Evolutionary conservation across 2,888 invertebrate species (phyloP), one percentile per base, ranked within the genome.

Genomic region (Caenorhabditis sp.): DNA sequence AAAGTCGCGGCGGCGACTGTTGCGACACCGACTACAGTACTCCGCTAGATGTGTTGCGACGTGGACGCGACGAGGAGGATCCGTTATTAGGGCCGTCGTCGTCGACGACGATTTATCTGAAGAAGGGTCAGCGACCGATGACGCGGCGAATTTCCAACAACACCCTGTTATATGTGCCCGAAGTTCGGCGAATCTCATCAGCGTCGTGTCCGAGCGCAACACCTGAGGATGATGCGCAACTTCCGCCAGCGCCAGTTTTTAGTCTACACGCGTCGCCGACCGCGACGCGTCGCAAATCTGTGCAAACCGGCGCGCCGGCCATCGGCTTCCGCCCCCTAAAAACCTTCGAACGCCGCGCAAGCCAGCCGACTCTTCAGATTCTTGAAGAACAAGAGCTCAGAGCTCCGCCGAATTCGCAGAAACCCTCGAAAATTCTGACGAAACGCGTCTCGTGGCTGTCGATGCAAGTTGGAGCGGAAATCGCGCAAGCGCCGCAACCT

Each of bases 401-500:
- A 21, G 3, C 5, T 4, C 5, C 14, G 2, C 24, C 17, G 4
- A 24, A 24, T 19, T 27, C 6, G 10, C 61, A 27, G 77, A 79
- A 62, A 14, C 43, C 43, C 3, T 61, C 76, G 23, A 83, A 83
- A 57, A 81, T 83, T 78, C 67, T 85, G 58, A 81, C 81, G 5
- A 86, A 86, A 61, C 66, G 86, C n/a, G 86, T 86, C 24, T 81
- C 81, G 14, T 86, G 86, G 86, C 62, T 86, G 68, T 84, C 84
- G 31, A 86, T 86, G 86, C 85, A 86, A 36, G 36, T 12, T 5
- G 36, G 6, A 8, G 36, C 36, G 36, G 36, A 36, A 36, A 12
- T 5, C 12, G 6, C 36, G 36, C 36, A 43, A 14, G 43, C 43
- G 43, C 57, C 64, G 36, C 62, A 69, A 31, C 59, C 12, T 23